Base-by-base conservation (phyloP, 2,797 vertebrate species). In the Pempheris klunzingeri region DNA sequence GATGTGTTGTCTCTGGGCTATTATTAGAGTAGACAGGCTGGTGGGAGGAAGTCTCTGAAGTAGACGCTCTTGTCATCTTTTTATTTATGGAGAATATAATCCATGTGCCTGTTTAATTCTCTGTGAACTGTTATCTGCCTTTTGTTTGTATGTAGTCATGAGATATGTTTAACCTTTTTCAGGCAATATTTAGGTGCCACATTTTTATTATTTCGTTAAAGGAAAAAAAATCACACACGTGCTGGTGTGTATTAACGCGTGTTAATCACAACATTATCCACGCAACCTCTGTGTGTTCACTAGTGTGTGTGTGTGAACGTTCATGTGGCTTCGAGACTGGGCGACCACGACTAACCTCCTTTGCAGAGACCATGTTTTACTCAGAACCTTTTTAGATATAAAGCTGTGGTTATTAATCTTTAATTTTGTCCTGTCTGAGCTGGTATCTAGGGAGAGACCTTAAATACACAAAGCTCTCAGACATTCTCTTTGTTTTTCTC, bases 1-100 rank as follows among this genome's bases (percentile, higher is more conserved):
- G 88, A 91, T 91, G 82, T 90, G 85, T 93, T 93, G 94, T 95
- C 94, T 94, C 86, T 88, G 74, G 93, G 90, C 90, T 95, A 94
- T 95, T 95, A 94, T 95, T 95, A 94, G 92, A 95, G 91, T 90
- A 94, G 94, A 95, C 93, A 90, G 86, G 87, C 92, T 91, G 88
- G 93, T 94, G 93, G 94, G 94, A 94, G 93, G 93, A 93, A 92
- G 85, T 92, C 91, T 94, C 92, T 93, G 90, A 94, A 94, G 91
- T 93, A 92, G 90, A 93, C 78, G 66, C 92, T 93, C 90, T 93
- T 94, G 93, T 95, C 92, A 93, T 94, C 91, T 94, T 94, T 94
- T 93, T 92, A 93, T 90, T 93, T 93, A 94, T 93, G 92, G 90
- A 93, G 94, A 90, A 88, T 86, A 88, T 89, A 92, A 90, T 90